Conservation (phyloP, 2,113 vertebrate species). For the Psilopogon haemacephalus region DNA sequence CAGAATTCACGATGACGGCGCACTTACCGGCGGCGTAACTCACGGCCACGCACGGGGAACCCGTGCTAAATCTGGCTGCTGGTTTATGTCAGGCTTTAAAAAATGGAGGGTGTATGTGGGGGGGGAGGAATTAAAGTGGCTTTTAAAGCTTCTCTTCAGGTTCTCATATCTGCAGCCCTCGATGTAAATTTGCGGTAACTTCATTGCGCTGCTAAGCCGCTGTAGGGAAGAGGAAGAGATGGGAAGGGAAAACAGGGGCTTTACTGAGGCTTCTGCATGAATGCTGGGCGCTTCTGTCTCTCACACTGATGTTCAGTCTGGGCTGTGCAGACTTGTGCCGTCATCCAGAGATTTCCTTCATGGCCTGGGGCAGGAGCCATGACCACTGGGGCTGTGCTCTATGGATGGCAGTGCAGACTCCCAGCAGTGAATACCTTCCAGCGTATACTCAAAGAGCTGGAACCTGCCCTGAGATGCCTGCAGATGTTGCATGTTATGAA, state of each 20-base stretch:
- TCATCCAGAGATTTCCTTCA: not conserved
- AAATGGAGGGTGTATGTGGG: too few species aligned
- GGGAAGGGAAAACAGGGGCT: not conserved
- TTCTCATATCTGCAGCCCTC: not conserved
- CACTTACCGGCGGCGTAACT: conserved; percentile 37
- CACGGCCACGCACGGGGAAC: not conserved
- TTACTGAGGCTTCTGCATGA: not conserved
- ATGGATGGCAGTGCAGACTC: not conserved
- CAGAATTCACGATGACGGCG: conserved; percentile 52
- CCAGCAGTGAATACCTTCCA: not conserved
- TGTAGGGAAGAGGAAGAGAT: not conserved
- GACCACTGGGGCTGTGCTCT: not conserved
- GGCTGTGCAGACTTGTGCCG: not conserved
- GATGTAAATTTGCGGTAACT: conserved; percentile 8
- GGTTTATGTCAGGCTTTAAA: conserved; percentile 16
- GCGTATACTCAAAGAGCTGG: fast-evolving
- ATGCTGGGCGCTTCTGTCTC: not conserved
- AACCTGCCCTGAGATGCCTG: not conserved
- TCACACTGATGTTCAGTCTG: not conserved
- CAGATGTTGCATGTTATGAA: not conserved
- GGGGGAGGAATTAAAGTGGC: not conserved
- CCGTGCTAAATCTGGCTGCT: conserved; percentile 1
- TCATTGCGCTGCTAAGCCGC: not conserved
- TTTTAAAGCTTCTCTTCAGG: conserved; percentile 24
- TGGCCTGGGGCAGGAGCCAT: not conserved